phyloP scores from a whole-genome alignment of 2,888 invertebrate genomes.

The Elegia similella region DNA sequence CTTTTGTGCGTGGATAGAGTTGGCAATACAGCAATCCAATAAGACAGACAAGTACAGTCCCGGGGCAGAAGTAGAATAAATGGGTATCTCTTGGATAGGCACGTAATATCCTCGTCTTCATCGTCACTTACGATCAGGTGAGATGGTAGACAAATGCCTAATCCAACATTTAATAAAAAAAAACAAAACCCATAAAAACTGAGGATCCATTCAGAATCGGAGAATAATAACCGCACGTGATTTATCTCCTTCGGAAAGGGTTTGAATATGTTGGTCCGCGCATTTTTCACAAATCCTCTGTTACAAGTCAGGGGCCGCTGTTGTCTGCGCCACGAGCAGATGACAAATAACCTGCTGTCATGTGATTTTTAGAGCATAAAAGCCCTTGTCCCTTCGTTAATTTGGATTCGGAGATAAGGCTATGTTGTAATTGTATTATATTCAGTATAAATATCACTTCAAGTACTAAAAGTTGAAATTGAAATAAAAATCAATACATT shows the following conservation, averaged over 20 bases:
- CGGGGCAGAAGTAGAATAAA: no score
- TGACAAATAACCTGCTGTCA: slow-evolving; percentile 25
- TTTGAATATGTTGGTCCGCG: slow-evolving; percentile 4
- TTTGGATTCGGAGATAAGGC: background rate
- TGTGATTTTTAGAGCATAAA: slow-evolving; percentile 18
- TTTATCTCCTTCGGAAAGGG: slow-evolving; percentile 11
- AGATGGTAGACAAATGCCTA: no score
- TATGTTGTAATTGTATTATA: background rate
- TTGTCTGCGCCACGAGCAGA: slow-evolving; percentile 21
- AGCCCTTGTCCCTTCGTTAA: background rate
- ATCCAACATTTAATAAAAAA: no score
- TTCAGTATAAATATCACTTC: background rate
- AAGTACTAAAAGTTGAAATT: no score
- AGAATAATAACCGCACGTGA: slow-evolving; percentile 4
- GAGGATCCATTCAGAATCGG: background rate
- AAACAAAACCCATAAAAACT: no score
- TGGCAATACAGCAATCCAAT: no score
- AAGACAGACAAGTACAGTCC: no score
- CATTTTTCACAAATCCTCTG: slow-evolving; percentile 15
- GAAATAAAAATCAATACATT: no score
- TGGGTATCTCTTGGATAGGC: no score
- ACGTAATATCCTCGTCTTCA: no score
- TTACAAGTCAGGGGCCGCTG: slow-evolving; percentile 17
- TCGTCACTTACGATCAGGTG: no score
- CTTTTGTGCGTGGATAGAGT: no score